A percentile compares a stretch with the other conserved stretches of the same genome.
Conservation (phyloP, 2,797 vertebrate genomes). For the Tapirus indicus region DNA sequence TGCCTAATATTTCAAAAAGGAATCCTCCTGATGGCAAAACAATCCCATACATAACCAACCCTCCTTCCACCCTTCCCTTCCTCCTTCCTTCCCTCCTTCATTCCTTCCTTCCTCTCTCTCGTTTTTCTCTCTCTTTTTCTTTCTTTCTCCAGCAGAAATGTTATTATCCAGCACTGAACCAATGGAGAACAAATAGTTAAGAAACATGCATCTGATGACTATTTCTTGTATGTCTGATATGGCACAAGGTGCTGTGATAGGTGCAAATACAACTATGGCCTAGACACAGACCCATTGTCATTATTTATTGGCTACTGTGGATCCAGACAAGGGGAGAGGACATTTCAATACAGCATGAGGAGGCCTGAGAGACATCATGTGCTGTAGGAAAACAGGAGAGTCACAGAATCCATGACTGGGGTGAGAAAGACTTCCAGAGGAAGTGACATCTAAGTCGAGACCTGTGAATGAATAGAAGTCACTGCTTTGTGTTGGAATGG, state of each 20-base stretch:
- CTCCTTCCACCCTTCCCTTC: not conserved
- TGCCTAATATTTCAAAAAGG: slow-evolving; percentile 80
- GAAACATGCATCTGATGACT: not conserved
- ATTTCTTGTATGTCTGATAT: not conserved
- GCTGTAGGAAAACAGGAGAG: not conserved
- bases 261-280: not conserved
- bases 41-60: slow-evolving; percentile 70
- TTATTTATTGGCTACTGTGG: not conserved
- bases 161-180: not conserved
- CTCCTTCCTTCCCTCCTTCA: too few relatives aligned
- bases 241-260: not conserved
- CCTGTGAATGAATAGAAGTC: not conserved
- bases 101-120: fast-evolving
- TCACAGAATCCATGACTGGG: not conserved
- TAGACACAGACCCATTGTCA: not conserved
- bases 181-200: not conserved
- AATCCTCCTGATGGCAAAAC: slow-evolving; percentile 78
- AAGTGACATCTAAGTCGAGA: not conserved
- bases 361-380: not conserved
- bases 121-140: not conserved
- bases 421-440: not conserved
- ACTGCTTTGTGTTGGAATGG: not conserved
- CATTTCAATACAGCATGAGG: not conserved
- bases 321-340: not conserved
- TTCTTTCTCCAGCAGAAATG: not conserved